Base-by-base conservation (phyloP, 64 coral and sea anemone genomes). In the Montipora foliosa region DNA sequence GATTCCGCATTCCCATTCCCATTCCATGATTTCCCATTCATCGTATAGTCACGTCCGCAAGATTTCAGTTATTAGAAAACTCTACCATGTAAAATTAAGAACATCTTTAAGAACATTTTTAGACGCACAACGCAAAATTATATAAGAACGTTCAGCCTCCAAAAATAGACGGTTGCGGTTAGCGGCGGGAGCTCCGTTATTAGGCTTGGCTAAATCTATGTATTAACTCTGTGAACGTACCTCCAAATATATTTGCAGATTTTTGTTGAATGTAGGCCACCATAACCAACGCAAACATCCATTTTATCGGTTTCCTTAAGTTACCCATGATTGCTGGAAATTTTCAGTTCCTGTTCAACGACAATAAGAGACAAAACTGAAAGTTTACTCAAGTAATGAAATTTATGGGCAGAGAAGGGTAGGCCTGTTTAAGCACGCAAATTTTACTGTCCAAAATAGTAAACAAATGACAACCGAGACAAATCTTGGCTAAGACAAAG, bases 231-330 rank as follows among this genome's bases (percentile, higher is more conserved):
- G 19, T 71, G 67, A 71, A 71, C 67, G 5, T 78, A 78, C 45
- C 76, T 78, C 76, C 76, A 78, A 48, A 78, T 7, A 48, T 51
- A n/a, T 49, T 78, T 78, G 47, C 76, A 15, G 76, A 48, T 78
- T 49, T 78, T 48, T 78, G 44, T 47, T 17, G 76, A 15, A 78
- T 78, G 15, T 49, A 19, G 15, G 76, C 19, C 13, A 50, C 10
- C 47, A 49, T 15, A 78, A 15, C 13, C 14, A 78, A 48, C 76
- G 76, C 14, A 78, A 7, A 48, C 13, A 78, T 78, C 76, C 76
- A 78, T 47, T 48, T 49, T 17, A 78, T 19, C 5, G 51, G 44
- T 49, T 47, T 50, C 19, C 47, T 78, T 49, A 50, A 15, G 47
- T 46, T 13, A 49, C 9, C 47, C 76, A 78, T 78, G 46, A 48